A percentile compares a stretch with the other conserved stretches of the same genome.
These are phyloP conservation scores for Actinia equina DNA, from an alignment of 64 coral and sea anemone genomes.

Conservation along the genomic window DNA sequence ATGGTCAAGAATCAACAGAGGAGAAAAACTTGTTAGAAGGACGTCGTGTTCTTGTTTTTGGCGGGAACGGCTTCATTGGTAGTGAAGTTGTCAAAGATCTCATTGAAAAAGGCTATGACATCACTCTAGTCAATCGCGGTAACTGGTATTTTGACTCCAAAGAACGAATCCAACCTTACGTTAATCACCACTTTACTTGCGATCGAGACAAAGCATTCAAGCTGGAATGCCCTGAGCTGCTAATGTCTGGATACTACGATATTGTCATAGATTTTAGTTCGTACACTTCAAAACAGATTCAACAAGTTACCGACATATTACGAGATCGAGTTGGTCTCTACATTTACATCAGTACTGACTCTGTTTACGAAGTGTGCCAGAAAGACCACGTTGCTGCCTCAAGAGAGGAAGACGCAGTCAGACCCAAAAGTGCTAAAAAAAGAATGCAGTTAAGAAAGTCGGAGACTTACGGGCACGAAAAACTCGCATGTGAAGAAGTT, in stretches of 20 bases:
- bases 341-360: slow-evolving; percentile 86
- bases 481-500: slow-evolving; percentile 90
- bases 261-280: slow-evolving; percentile 92
- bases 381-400: slow-evolving; percentile 62
- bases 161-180: slow-evolving; percentile 71
- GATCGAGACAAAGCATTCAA: slow-evolving; percentile 75
- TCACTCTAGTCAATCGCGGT: slow-evolving; percentile 89
- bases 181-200: slow-evolving; percentile 58
- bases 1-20: not conserved
- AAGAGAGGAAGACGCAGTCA: slow-evolving; percentile 70
- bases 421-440: slow-evolving; percentile 71
- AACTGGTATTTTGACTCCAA: slow-evolving; percentile 96
- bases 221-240: slow-evolving; percentile 80
- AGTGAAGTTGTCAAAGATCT: slow-evolving; percentile 63
- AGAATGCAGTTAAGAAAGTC: slow-evolving; percentile 55
- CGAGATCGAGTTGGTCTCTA: slow-evolving; percentile 79
- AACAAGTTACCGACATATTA: slow-evolving; percentile 69
- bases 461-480: slow-evolving; percentile 85
- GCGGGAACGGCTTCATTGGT: slow-evolving; percentile 96
- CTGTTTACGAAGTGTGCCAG: slow-evolving; percentile 83
- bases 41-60: slow-evolving; percentile 68
- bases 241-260: slow-evolving; percentile 75
- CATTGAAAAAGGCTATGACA: slow-evolving; percentile 56
- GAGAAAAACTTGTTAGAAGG: not conserved
- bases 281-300: slow-evolving; percentile 65